Base-by-base conservation (phyloP, 1,140 invertebrate species). In the Neotoxoptera formosana region DNA sequence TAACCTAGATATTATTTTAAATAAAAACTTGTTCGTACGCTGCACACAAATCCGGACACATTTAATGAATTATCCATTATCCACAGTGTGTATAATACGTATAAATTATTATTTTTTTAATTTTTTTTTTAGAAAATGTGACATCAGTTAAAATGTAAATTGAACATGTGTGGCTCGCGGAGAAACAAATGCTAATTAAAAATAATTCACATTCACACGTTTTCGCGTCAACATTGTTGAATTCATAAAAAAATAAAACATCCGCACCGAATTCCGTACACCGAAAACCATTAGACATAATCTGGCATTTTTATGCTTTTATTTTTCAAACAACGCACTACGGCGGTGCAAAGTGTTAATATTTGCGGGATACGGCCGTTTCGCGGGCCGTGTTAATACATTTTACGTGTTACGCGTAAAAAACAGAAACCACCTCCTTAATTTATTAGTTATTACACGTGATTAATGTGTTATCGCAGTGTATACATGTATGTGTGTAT, bases 201-300 rank as follows among this genome's bases (percentile, higher is more conserved):
- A 76, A 76, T n/a, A n/a, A 76, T 76, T 76, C 60, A 76, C 60
- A 76, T 76, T 76, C 60, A 34, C 60, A 76, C 60, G n/a, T 76
- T 76, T 76, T 34, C 30, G 14, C n/a, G 60, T 76, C 60, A 76
- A 76, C 60, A 34, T 34, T 17, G 30, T 76, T 76, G 0, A 76
- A n/a, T 76, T 76, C 17, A 76, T 17, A 76, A 76, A 67, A 51
- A 76, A 76, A 76, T 76, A 17, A 76, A 76, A 76, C 60, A 76
- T n/a, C 14, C n/a, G 30, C n/a, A 76, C 60, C 30, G 17, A 76
- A n/a, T 76, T 76, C 60, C n/a, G n/a, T 76, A 76, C 11, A 76
- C 11, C n/a, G n/a, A 34, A 67, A 76, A 76, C 60, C 60, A 76
- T 76, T 76, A 76, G n/a, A 67, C 30, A 76, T 76, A n/a, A 76